Evolutionary conservation across 2,888 invertebrate species (phyloP), one percentile per base, ranked within the genome.

Genomic region (Drosophila hamatofila): DNA sequence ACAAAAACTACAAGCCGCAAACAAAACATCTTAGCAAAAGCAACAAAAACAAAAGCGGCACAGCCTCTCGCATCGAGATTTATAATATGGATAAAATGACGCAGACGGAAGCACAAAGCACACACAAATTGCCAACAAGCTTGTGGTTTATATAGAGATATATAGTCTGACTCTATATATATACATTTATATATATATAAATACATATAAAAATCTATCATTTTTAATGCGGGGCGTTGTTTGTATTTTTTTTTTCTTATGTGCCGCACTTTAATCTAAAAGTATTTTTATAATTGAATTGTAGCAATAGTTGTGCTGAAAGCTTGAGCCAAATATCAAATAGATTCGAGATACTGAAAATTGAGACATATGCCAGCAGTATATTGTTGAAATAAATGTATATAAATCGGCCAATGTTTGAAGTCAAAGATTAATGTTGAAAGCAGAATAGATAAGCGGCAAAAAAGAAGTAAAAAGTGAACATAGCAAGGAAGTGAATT

Each of bases 221-320:
- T 9, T 68, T 39, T 59, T 62, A 41, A 56, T 59, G 49, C 41
- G 78, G 83, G 89, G 83, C 87, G 83, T 78, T 65, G 72, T 70
- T 83, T 37, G 8, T 5, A 2, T 75, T 33, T 33, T 30, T 30
- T 5, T 37, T 83, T 39, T 49, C 55, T 63, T 59, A 76, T 79
- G 82, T 63, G 76, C 80, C 85, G 88, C 83, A 73, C 80, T 83
- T 72, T 79, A 79, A 80, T 75, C 80, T 80, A 75, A 71, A 76
- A 74, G 62, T 80, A 72, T 78, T 81, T 74, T 81, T 81, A 72
- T 83, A 88, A 83, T 83, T 83, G 88, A 83, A 83, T 88, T 88
- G 88, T 88, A 65, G 81, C 83, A 72, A 58, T 46, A 69, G 48
- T 68, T 68, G 67, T 75, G 86, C 70, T 83, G 72, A 86, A 78